Evolutionary conservation across 2,113 vertebrate genomes (phyloP), one percentile per base, ranked within the genome.

Genomic region (Scomber scombrus): DNA sequence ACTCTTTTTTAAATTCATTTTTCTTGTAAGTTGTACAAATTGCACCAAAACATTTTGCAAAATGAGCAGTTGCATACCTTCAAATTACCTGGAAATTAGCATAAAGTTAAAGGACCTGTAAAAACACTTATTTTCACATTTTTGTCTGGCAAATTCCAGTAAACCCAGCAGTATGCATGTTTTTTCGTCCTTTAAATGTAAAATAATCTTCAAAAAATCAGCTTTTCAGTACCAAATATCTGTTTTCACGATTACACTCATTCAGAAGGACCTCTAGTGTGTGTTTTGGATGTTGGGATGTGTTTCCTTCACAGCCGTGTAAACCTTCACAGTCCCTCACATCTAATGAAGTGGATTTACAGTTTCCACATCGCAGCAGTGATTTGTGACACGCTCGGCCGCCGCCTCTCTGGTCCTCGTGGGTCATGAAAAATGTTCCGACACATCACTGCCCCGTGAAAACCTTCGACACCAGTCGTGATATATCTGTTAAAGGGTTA

Each of bases 371-470:
- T 57, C 71, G 75, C 60, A 14, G 63, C 54, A 1, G 73, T 57
- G 87, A 78, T 83, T 66, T 68, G 61, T 82, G 40, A 12, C 58
- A 1, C 40, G 0, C 50, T 23, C 2, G 21, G 47, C 11, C 19
- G 21, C 50, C 7, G 49, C 73, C 64, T 66, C 72, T 12, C 23
- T 26, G 34, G 71, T 26, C 71, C 47, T 54, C 66, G 12, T 26
- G 71, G 58, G 82, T 80, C 67, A 26, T 73, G 45, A 80, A 64
- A 67, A 77, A 80, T 63, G 26, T 73, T 67, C 58, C 66, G 11
- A 13, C 71, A 68, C 67, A 77, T 77, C 51, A 65, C 64, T 68
- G 72, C 55, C 55, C 61, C 12, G 50, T 56, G 40, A 49, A 75
- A 84, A 45, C 13, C 78, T 65, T 31, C 55, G 10, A 75, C 62